phyloP scores from a whole-genome alignment of 2,888 invertebrate species.

The Zygaena filipendulae region DNA sequence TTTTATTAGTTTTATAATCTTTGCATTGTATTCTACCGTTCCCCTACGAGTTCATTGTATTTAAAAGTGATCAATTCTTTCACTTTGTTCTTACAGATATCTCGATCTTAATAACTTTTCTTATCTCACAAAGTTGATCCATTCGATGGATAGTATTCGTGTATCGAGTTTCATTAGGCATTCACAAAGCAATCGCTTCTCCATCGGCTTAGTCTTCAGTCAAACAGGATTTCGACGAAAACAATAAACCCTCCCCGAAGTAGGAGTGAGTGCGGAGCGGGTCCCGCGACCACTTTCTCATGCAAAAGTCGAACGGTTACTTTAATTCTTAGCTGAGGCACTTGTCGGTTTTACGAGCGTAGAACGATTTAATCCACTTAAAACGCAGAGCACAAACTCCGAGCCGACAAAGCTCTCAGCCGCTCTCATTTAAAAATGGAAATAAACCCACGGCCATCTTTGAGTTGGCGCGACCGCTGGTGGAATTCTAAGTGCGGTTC shows the following conservation, averaged over 20 bases:
- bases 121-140: too few species aligned
- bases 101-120: too few species aligned
- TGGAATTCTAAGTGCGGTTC: conserved; percentile 59
- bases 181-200: conserved; percentile 45
- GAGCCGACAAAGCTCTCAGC: conserved; percentile 67
- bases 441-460: conserved; percentile 66
- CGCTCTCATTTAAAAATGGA: conserved; percentile 69
- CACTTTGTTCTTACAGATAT: too few species aligned
- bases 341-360: conserved; percentile 69
- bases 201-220: conserved; percentile 33
- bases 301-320: conserved; percentile 68
- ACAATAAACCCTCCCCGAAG: conserved; percentile 47
- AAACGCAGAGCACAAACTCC: conserved; percentile 67
- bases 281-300: conserved; percentile 60
- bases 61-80: too few species aligned
- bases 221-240: conserved; percentile 34
- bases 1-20: too few species aligned
- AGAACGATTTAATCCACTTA: conserved; percentile 70
- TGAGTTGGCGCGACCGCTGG: conserved; percentile 54
- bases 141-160: too few species aligned
- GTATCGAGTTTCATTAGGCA: conserved; percentile 48
- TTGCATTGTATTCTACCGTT: too few species aligned
- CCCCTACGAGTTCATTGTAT: too few species aligned
- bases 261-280: conserved; percentile 47
- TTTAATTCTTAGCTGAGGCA: conserved; percentile 65